Base-by-base conservation (phyloP, 1,140 invertebrate species). In the Calliopsis andreniformis region DNA sequence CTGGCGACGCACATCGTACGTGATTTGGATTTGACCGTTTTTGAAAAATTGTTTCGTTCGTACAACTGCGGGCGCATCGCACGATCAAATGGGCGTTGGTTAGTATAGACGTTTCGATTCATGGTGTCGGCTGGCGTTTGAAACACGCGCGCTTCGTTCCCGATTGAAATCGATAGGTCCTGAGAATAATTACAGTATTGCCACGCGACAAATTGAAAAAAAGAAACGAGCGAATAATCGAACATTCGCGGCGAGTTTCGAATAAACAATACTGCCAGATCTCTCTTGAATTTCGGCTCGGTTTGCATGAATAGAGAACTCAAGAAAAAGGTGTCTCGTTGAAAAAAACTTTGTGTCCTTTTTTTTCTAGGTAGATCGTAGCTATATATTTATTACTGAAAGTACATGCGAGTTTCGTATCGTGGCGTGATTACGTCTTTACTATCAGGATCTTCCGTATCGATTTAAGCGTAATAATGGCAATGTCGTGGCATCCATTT, bases 381-480 rank as follows among this genome's bases (percentile, higher is more conserved):
- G 42, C 42, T 66, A 76, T 59, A 64, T 70, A 69, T 76, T 64
- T 82, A 63, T 80, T 55, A 63, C 78, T 80, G 76, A 75, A 81
- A 76, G 43, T 79, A 81, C 49, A 62, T 69, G 78, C 63, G 35
- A 53, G 39, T 75, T 43, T 35, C 39, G 63, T 61, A 76, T 51
- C 78, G 61, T 62, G 64, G 64, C 67, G 78, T 77, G 73, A 77
- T 76, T 58, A 83, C 68, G 76, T 61, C 53, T 66, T 82, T 82
- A 82, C 80, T 82, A 66, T 82, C 80, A 82, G 80, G 76, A 78
- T 82, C 76, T 71, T 80, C 35, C 25, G 51, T 73, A 81, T 78
- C 75, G 76, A 83, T 82, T 79, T 83, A 83, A 83, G 80, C 82
- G 80, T 83, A 83, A 83, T 79, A 35, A 82, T 79, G 76, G 76